phyloP scores from a whole-genome alignment of 2,888 invertebrate genomes.

The Mechanitis mazaeus region DNA sequence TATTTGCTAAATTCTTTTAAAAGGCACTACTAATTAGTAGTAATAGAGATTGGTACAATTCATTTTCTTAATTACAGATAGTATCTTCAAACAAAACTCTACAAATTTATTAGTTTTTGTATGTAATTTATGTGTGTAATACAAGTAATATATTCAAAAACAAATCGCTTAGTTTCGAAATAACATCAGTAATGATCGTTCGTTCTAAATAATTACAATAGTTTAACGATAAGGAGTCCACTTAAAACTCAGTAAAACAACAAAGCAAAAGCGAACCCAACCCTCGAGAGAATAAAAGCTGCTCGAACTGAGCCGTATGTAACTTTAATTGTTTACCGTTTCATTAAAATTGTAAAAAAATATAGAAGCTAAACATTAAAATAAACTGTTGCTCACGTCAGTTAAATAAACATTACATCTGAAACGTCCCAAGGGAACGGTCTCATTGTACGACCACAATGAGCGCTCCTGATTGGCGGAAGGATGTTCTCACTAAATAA shows the following conservation, averaged over 20 bases:
- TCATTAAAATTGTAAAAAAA: conserved; percentile 30
- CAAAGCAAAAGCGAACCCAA: conserved; percentile 9
- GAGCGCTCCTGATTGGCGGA: conserved; percentile 75
- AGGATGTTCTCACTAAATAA: conserved; percentile 77
- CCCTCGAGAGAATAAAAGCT: conserved; percentile 14
- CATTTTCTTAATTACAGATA: no score
- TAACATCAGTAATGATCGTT: background rate
- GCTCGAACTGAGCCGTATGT: conserved; percentile 16
- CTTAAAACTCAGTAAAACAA: conserved; percentile 3
- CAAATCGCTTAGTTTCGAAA: background rate
- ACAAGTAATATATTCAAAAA: no score
- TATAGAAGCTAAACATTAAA: conserved; percentile 44
- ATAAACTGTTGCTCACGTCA: conserved; percentile 68
- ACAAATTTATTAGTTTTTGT: no score
- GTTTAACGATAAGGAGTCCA: conserved; percentile 1
- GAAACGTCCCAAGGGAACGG: conserved; percentile 60
- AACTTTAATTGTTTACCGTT: conserved; percentile 23
- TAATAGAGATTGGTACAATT: no score
- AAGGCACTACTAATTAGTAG: no score
- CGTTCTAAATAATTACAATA: background rate
- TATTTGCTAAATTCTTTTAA: no score
- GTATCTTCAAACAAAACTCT: no score
- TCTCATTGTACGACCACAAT: conserved; percentile 70
- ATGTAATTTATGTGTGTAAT: no score
- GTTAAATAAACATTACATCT: conserved; percentile 69